phyloP scores from a whole-genome alignment of 2,113 vertebrate genomes.

The Mus spicilegus region DNA sequence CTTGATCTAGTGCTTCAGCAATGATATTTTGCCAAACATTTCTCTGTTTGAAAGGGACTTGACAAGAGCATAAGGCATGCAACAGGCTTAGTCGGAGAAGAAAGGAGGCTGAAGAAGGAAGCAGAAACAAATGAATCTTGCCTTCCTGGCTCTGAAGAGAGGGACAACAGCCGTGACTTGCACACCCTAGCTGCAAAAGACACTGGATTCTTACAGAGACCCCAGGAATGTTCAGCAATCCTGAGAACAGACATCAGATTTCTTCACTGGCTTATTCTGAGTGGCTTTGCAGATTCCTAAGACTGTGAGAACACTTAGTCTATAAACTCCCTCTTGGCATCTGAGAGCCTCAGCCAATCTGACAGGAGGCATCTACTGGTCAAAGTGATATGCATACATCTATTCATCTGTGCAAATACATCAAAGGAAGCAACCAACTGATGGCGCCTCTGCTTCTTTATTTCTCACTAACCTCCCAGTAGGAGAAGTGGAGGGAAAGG shows the following conservation, averaged over 20 bases:
- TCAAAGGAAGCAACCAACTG: slow-evolving; percentile 15
- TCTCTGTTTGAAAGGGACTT: background rate
- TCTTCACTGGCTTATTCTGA: background rate
- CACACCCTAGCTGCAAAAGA: background rate
- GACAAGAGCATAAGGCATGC: background rate
- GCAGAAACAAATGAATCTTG: background rate
- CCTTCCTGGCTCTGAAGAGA: background rate
- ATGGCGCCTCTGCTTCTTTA: slow-evolving; percentile 21
- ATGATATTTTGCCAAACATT: slow-evolving; percentile 21
- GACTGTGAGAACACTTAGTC: background rate
- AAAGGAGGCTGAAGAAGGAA: background rate
- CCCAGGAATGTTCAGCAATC: background rate
- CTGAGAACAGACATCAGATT: background rate
- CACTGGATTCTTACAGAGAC: background rate
- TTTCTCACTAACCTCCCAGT: background rate
- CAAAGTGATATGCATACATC: background rate
- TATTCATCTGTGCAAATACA: slow-evolving; percentile 17
- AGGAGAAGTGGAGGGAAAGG: slow-evolving; percentile 16
- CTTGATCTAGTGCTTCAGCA: background rate
- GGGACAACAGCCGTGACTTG: background rate
- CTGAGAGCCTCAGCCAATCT: background rate
- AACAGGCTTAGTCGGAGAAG: background rate
- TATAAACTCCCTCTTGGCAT: background rate
- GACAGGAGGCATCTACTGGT: background rate
- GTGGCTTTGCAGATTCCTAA: background rate